Evolutionary conservation across 2,113 vertebrate species (phyloP), one percentile per base, ranked within the genome.

Genomic region (Nettapus auritus): DNA sequence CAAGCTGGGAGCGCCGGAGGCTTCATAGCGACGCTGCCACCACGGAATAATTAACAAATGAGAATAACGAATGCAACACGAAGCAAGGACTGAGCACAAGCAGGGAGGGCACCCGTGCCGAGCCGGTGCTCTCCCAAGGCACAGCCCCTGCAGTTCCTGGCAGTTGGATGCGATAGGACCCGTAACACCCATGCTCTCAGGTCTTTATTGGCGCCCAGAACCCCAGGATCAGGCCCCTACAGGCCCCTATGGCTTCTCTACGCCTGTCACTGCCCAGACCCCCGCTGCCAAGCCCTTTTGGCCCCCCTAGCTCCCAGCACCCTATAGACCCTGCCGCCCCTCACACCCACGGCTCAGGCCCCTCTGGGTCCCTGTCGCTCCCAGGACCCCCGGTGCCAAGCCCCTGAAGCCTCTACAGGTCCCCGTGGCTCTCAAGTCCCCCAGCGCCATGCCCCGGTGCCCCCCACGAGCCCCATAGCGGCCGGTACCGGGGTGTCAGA

Each of bases 51-150:
- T 15, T 40, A 29, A 20, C 7, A 26, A 42, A 23, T 19, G 26
- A 26, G 19, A 60, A 59, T 57, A 38, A 53, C 20, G 52, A 64
- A 31, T 0, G 1, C 5, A 23, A 25, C 36, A 17, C 0, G 1
- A 31, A 26, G 5, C 3, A 4, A 36, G 34, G 56, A 28, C 5
- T 2, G 3, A 6, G 69, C 11, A 0, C 0, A 1, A 33, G 38
- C 1, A 46, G 42, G 52, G n/a, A 59, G 42, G 7, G 48, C 3
- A 0, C 8, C 31, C 0, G 3, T 11, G 7, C 21, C 3, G 1
- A 4, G 57, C 13, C 1, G 2, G 29, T 13, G 12, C 76, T 53
- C 33, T 23, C 50, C 50, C 23, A 25, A 7, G 11, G 56, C 31
- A 31, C 55, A 11, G 31, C 10, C 40, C 18, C 40, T 4, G 5